Percentiles rank a stretch among this genome's conserved stretches.
phyloP scores from a whole-genome alignment of 2,113 vertebrate genomes.

The Rhinogobius similis region DNA sequence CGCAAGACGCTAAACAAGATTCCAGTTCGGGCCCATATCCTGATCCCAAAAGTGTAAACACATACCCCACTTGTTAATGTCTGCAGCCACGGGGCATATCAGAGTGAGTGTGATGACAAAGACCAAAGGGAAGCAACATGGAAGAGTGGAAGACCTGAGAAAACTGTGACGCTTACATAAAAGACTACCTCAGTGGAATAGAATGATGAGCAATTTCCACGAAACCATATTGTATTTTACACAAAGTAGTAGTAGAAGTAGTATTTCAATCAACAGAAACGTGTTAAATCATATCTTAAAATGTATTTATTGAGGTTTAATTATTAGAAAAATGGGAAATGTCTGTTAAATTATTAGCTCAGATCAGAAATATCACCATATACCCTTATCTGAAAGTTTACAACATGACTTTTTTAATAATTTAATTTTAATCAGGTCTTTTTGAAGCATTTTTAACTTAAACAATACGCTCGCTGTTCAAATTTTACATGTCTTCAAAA shows the following conservation, averaged over 20 bases:
- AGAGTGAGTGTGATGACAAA: constrained; percentile 39
- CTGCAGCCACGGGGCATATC: constrained; percentile 42
- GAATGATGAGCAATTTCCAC: background rate
- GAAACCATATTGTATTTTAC: background rate
- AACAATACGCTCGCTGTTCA: too few relatives aligned
- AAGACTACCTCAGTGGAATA: background rate
- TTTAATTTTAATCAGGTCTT: too few relatives aligned
- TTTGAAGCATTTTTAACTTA: too few relatives aligned
- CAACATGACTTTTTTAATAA: too few relatives aligned
- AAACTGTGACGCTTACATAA: constrained; percentile 6
- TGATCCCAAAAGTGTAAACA: constrained; percentile 60
- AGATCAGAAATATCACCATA: too few relatives aligned
- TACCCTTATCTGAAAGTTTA: too few relatives aligned
- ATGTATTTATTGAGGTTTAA: too few relatives aligned
- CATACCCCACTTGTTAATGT: constrained; percentile 53
- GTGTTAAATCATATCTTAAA: too few relatives aligned
- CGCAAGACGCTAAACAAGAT: constrained; percentile 58
- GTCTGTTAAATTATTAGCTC: too few relatives aligned
- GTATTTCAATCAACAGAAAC: too few relatives aligned
- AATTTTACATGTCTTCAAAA: too few relatives aligned
- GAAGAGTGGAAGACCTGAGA: constrained; percentile 44
- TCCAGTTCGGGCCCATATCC: constrained; percentile 60
- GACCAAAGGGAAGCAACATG: constrained; percentile 41
- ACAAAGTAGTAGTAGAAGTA: background rate
- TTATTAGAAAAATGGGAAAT: too few relatives aligned